Percentiles rank a stretch among this genome's conserved stretches.
Evolutionary conservation across 2,888 invertebrate species (phyloP).

Genomic region (Cephus pulcher): DNA sequence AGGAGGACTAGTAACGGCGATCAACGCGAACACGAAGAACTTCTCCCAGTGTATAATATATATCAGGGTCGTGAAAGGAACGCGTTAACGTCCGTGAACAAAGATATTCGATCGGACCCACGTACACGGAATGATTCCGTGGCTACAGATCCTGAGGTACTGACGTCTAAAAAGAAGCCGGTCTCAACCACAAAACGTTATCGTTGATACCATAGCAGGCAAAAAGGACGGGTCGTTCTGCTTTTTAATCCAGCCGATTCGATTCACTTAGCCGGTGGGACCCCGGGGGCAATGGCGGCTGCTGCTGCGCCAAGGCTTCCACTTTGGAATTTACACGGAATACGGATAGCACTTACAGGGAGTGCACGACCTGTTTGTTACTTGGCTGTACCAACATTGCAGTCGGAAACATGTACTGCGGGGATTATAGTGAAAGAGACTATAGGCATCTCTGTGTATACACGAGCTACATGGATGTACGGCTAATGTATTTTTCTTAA

Average conservation of each 20-base stretch:
- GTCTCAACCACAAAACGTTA: background rate
- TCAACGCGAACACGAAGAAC: background rate
- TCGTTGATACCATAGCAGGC: background rate
- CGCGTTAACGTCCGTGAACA: background rate
- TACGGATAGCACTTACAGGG: background rate
- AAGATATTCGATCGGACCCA: background rate
- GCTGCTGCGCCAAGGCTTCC: background rate
- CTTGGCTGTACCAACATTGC: background rate
- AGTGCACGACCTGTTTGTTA: background rate
- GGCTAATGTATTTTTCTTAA: background rate
- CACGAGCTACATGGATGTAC: background rate
- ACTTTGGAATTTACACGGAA: background rate
- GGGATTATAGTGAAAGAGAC: background rate
- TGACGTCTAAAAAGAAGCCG: background rate
- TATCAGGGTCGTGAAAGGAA: background rate
- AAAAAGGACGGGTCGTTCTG: background rate
- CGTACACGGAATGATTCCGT: background rate
- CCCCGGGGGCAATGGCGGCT: background rate
- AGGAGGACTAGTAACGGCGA: background rate
- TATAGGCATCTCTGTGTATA: background rate
- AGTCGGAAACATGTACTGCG: background rate
- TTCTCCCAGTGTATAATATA: background rate
- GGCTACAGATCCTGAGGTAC: background rate
- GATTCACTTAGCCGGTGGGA: background rate
- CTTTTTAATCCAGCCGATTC: background rate